A percentile compares a stretch with the other conserved stretches of the same genome.
These are phyloP conservation scores for Ferrisia virgata DNA, from an alignment of 2,888 invertebrate genomes.

Conservation along the genomic window DNA sequence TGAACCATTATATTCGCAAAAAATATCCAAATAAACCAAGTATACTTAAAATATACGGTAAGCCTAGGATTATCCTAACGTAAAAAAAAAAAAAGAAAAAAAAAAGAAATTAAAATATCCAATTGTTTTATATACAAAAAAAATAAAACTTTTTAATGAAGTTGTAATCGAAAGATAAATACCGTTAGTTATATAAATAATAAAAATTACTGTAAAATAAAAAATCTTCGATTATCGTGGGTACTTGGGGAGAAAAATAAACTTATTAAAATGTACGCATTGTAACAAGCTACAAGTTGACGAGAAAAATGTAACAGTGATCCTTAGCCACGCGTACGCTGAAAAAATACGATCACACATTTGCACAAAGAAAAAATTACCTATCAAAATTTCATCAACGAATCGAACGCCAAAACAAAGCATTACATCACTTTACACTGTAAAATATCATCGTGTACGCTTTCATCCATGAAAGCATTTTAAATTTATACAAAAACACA, in stretches of 20 bases:
- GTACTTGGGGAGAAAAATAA: not conserved
- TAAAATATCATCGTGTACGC: not conserved
- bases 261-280: slow-evolving; percentile 23
- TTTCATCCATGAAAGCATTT: not conserved
- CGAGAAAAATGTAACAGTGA: slow-evolving; percentile 1
- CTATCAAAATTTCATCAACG: not conserved
- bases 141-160: slow-evolving; percentile 19
- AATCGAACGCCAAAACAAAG: not conserved
- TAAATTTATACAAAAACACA: not conserved
- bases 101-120: slow-evolving; percentile 17
- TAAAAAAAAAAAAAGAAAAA: slow-evolving; percentile 4
- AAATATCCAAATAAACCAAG: slow-evolving; percentile 41
- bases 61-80: slow-evolving; percentile 15
- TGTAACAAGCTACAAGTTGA: not conserved
- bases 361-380: not conserved
- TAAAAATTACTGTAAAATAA: slow-evolving; percentile 14
- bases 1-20: slow-evolving; percentile 40
- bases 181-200: slow-evolving; percentile 11
- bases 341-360: not conserved
- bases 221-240: not conserved
- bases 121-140: slow-evolving; percentile 31
- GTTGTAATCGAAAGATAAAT: slow-evolving; percentile 7
- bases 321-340: not conserved
- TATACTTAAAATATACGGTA: slow-evolving; percentile 14
- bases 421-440: not conserved